phyloP scores from a whole-genome alignment of 2,888 invertebrate species.

The Xiphydria camelus region DNA sequence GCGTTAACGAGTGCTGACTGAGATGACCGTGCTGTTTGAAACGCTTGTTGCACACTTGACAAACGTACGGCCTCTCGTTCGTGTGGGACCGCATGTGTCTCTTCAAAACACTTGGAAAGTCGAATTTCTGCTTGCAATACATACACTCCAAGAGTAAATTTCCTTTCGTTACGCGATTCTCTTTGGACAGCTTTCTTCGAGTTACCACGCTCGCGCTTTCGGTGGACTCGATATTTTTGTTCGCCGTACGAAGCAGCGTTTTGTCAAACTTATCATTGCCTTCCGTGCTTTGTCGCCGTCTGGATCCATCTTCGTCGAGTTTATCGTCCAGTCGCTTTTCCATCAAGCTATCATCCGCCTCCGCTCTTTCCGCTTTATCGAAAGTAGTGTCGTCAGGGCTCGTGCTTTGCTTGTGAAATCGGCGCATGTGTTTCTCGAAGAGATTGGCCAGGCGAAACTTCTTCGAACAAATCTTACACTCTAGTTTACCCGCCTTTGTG shows the following conservation, averaged over 20 bases:
- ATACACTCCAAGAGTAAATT: constrained; percentile 33
- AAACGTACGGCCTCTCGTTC: constrained; percentile 44
- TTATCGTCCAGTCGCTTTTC: background rate
- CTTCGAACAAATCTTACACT: constrained; percentile 35
- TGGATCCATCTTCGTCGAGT: constrained; percentile 1
- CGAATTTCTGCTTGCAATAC: constrained; percentile 42
- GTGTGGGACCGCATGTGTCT: constrained; percentile 46
- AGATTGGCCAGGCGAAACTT: constrained; percentile 32
- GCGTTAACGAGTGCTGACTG: constrained; percentile 44
- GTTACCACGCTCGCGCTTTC: constrained; percentile 5
- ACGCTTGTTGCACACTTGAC: constrained; percentile 43
- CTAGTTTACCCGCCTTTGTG: constrained; percentile 20
- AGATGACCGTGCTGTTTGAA: constrained; percentile 47
- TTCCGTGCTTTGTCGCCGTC: background rate
- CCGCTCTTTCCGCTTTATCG: background rate
- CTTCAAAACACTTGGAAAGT: constrained; percentile 45
- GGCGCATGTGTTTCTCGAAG: constrained; percentile 34
- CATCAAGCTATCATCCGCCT: background rate
- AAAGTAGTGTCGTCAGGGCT: constrained; percentile 1
- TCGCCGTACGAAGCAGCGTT: background rate
- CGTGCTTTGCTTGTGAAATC: constrained; percentile 28
- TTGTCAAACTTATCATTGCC: constrained; percentile 2
- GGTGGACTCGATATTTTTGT: background rate
- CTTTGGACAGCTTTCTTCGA: constrained; percentile 12
- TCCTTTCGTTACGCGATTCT: constrained; percentile 13